Evolutionary conservation across 2,888 invertebrate species (phyloP).

Genomic region (Hirtodrosophila cameraria): DNA sequence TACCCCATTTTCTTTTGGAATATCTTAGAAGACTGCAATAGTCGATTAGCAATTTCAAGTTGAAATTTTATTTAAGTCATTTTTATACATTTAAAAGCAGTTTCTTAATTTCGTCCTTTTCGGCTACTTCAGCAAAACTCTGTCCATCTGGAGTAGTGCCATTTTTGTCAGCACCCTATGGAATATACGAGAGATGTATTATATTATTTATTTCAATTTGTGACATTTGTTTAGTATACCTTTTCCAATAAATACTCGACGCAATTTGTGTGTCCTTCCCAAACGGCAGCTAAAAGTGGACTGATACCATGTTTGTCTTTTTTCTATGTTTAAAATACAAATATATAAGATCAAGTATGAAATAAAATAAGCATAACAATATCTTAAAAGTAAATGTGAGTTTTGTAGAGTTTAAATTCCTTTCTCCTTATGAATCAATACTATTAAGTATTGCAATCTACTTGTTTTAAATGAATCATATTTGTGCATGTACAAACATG

Average conservation of each 20-base stretch:
- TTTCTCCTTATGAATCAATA: no score
- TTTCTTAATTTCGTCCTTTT: conserved; percentile 95
- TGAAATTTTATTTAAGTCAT: conserved; percentile 28
- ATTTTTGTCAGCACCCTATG: conserved; percentile 91
- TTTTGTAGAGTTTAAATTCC: no score
- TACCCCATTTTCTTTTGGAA: not conserved
- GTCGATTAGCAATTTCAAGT: conserved; percentile 9
- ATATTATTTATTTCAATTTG: not conserved
- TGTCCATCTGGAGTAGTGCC: conserved; percentile 95
- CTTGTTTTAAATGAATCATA: no score
- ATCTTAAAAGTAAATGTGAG: no score
- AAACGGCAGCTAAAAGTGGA: conserved; percentile 96
- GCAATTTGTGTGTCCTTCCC: conserved; percentile 97
- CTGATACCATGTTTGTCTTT: conserved; percentile 98
- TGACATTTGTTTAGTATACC: conserved; percentile 84
- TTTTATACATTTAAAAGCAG: conserved; percentile 84
- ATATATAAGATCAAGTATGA: no score
- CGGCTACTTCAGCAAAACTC: conserved; percentile 94
- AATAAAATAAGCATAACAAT: no score
- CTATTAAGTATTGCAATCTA: no score
- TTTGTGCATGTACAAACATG: conserved; percentile 1
- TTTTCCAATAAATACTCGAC: conserved; percentile 94
- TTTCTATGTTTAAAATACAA: conserved; percentile 86
- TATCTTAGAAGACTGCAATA: not conserved
- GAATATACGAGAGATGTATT: not conserved